These are phyloP conservation scores for Pygoscelis adeliae DNA, from an alignment of 2,113 vertebrate species.

Conservation along the genomic window DNA sequence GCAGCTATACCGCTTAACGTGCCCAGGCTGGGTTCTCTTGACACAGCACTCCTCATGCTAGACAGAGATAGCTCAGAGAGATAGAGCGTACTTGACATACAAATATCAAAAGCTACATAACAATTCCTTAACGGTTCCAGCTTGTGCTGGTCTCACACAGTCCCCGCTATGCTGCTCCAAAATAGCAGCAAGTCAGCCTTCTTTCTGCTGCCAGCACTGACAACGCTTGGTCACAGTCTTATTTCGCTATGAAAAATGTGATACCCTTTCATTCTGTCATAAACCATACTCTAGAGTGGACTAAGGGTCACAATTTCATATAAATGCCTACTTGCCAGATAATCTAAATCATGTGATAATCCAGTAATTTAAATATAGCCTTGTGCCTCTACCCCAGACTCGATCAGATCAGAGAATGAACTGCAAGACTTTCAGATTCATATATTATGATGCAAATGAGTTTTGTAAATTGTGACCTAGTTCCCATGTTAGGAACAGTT, in stretches of 20 bases:
- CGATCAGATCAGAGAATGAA: background rate
- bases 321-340: background rate
- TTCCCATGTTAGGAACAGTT: constrained; percentile 65
- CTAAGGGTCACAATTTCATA: background rate
- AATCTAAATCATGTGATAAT: background rate
- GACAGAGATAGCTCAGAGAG: background rate
- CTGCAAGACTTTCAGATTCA: constrained; percentile 10
- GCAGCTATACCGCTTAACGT: background rate
- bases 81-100: background rate
- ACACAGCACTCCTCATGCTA: background rate
- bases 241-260: background rate
- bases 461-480: constrained; percentile 71
- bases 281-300: background rate
- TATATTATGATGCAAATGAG: constrained; percentile 69
- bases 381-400: background rate
- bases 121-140: background rate
- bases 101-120: background rate
- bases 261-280: background rate
- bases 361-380: background rate
- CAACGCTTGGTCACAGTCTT: background rate
- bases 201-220: background rate
- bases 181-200: background rate
- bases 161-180: background rate
- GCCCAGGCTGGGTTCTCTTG: background rate
- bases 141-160: background rate